Evolutionary conservation across 2,113 vertebrate species (phyloP), one percentile per base, ranked within the genome.

Genomic region (Lepidothrix coronata): DNA sequence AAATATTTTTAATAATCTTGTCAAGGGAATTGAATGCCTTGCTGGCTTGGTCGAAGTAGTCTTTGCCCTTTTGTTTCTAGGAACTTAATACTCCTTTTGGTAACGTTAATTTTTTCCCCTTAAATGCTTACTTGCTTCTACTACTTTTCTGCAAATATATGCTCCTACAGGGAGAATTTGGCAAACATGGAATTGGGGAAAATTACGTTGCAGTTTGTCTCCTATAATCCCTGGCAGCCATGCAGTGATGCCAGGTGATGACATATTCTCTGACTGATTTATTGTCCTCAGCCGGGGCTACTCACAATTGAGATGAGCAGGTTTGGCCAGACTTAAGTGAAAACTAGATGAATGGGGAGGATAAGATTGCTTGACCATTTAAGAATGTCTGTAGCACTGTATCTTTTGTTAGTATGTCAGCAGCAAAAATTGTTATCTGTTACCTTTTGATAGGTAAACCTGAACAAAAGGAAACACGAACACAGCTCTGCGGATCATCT

Each of bases 391-490:
- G 51, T 52, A 61, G 76, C 18, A 10, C 41, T 72, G 2, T 73
- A 2, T 71, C 20, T 96, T 93, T 54, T 78, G 27, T 62, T 72
- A 78, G 57, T 85, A 17, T 7, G 1, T 67, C 82, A 91, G 83
- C 52, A 88, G 84, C 78, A 91, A 95, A 79, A 17, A 0, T 39
- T 95, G 66, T 92, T 96, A 61, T 84, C 58, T 96, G 72, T 96
- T 93, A 92, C 95, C 91, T 93, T 96, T 96, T 91, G 79, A 65
- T 95, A 96, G 91, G 93, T 95, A 89, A 84, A 66, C 66, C 52
- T 74, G 85, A 93, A 77, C 91, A 93, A 95, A 89, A 88, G 81
- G 89, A 92, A 78, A 95, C 30, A 63, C 8, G 84, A 96, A 67
- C 67, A 66, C 71, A 93, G 63, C 88, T 91, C 81, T 75, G 57